phyloP scores from a whole-genome alignment of 2,797 vertebrate genomes.

The Phaenicophaeus curvirostris region DNA sequence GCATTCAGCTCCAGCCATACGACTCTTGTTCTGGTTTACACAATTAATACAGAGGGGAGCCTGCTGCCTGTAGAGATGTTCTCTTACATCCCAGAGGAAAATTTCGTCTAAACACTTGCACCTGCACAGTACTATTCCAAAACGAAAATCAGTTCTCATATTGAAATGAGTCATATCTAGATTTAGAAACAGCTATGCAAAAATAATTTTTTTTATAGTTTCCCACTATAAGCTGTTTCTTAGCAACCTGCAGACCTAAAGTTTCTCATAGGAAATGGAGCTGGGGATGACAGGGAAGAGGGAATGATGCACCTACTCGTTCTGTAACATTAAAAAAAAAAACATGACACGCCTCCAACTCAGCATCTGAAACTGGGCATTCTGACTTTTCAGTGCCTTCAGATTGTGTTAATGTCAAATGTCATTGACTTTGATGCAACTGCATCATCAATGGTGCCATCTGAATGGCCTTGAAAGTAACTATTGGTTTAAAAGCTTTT shows the following conservation, averaged over 20 bases:
- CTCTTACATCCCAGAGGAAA: neutral
- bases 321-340: too few species aligned
- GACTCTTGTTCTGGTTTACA: neutral
- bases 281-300: too few species aligned
- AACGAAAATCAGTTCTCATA: neutral
- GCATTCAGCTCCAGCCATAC: neutral
- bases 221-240: neutral
- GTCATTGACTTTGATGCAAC: too few species aligned
- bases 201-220: neutral
- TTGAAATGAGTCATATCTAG: neutral
- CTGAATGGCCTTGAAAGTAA: too few species aligned
- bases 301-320: neutral
- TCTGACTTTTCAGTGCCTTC: too few species aligned
- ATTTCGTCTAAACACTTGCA: neutral
- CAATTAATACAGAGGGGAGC: neutral
- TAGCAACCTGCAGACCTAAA: neutral
- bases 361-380: neutral
- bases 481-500: too few species aligned
- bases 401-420: too few species aligned
- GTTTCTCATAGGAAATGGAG: neutral
- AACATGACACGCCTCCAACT: too few species aligned
- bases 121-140: too few species aligned
- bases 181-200: neutral
- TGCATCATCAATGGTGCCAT: too few species aligned
- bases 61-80: neutral